Percentiles rank a stretch among this genome's conserved stretches.
Conservation (phyloP, 2,888 invertebrate species). For the Pherbina coryleti region DNA sequence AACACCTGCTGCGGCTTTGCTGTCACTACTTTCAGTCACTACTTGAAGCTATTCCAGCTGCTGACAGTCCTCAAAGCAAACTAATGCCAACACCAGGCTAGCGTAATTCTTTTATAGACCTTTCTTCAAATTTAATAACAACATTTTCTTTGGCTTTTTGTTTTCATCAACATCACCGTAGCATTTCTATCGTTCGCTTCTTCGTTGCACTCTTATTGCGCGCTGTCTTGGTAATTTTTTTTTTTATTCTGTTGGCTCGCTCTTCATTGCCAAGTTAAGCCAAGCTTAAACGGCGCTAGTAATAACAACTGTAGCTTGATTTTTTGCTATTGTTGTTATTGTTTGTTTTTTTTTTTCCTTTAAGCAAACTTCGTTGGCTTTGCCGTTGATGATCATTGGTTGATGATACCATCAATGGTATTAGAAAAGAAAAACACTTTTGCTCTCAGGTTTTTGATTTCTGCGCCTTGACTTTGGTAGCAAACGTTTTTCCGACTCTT, state of each 20-base stretch:
- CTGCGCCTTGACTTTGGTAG: neutral
- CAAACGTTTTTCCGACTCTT: neutral
- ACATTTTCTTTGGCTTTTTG: slow-evolving; percentile 51
- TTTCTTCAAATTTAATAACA: slow-evolving; percentile 50
- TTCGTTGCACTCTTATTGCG: slow-evolving; percentile 1
- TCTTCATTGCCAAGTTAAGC: slow-evolving; percentile 6
- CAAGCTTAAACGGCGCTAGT: slow-evolving; percentile 7
- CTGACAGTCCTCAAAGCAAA: slow-evolving; percentile 71
- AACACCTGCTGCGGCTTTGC: neutral
- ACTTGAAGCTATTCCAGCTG: slow-evolving; percentile 58
- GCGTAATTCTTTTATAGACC: slow-evolving; percentile 69
- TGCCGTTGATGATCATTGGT: slow-evolving; percentile 15
- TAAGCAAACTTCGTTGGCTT: slow-evolving; percentile 7
- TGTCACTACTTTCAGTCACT: neutral
- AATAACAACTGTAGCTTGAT: neutral
- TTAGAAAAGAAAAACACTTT: slow-evolving; percentile 19
- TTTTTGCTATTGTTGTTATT: slow-evolving; percentile 12
- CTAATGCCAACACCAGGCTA: slow-evolving; percentile 70
- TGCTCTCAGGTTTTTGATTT: slow-evolving; percentile 20
- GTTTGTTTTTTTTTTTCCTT: neutral
- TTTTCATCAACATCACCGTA: slow-evolving; percentile 31
- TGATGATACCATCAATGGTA: no score
- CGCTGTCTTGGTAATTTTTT: neutral
- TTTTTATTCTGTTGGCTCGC: neutral
- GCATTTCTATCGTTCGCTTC: neutral